Evolutionary conservation across 2,888 invertebrate genomes (phyloP).

Genomic region (Clistopyga incitator): DNA sequence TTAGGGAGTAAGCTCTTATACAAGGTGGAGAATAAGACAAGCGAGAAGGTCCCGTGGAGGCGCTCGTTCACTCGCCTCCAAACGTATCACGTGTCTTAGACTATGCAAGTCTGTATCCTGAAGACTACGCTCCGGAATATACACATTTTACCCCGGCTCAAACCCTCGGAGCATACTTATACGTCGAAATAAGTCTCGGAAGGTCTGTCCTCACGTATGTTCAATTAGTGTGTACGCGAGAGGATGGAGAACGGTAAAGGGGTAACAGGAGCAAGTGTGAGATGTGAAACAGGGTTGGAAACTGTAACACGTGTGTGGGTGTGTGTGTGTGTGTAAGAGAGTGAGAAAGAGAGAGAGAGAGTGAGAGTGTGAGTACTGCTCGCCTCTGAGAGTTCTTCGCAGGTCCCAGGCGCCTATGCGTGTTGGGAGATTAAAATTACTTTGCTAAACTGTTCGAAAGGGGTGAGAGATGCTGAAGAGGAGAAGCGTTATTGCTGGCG

Average conservation of each 20-base stretch:
- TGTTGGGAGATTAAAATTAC: conserved; percentile 83
- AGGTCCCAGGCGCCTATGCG: conserved; percentile 71
- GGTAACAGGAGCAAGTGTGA: conserved; percentile 38
- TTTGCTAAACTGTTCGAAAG: conserved; percentile 79
- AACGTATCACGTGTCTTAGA: conserved; percentile 58
- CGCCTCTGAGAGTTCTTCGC: conserved; percentile 50
- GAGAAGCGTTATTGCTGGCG: conserved; percentile 37
- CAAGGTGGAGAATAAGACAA: conserved; percentile 81
- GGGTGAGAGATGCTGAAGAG: conserved; percentile 69
- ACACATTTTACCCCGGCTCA: conserved; percentile 40
- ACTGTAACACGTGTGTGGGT: too few relatives aligned
- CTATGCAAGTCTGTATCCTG: conserved; percentile 24
- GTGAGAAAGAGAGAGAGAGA: not conserved
- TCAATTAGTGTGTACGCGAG: conserved; percentile 22
- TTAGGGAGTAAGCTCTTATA: conserved; percentile 82
- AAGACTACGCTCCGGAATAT: conserved; percentile 30
- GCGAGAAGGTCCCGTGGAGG: conserved; percentile 64
- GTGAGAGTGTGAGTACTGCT: not conserved
- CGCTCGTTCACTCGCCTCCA: conserved; percentile 45
- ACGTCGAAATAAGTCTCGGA: conserved; percentile 32
- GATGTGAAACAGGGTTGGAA: conserved; percentile 15
- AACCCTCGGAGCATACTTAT: conserved; percentile 14
- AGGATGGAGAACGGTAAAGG: conserved; percentile 28
- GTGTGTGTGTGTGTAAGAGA: conserved; percentile 33
- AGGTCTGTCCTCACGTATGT: conserved; percentile 35